Percentiles rank a stretch among this genome's conserved stretches.
These are phyloP conservation scores for Lepetodrilus schrolli DNA, from an alignment of 2,888 invertebrate genomes.

Conservation along the genomic window DNA sequence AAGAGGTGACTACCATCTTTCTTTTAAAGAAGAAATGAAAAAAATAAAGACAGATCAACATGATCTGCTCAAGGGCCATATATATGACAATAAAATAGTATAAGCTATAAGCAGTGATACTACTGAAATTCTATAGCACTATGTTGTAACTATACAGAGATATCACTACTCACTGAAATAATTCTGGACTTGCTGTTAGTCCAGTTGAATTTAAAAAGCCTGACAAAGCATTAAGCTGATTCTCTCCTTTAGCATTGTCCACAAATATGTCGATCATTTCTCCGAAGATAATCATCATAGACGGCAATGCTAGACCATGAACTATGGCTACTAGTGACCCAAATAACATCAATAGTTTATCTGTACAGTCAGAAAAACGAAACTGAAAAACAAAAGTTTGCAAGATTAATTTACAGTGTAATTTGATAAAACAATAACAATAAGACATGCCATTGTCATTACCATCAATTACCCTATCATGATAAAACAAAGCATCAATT, in stretches of 20 bases:
- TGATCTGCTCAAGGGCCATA: no score
- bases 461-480: no score
- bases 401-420: no score
- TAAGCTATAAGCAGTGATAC: no score
- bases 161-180: neutral
- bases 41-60: no score
- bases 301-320: conserved; percentile 70
- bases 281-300: conserved; percentile 74
- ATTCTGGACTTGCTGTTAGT: neutral
- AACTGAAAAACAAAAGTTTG: conserved; percentile 67
- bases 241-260: conserved; percentile 40
- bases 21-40: no score
- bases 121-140: no score
- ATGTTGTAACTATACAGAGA: neutral
- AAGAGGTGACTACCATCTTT: no score
- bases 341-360: conserved; percentile 68
- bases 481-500: no score
- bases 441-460: no score
- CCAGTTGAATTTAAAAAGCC: neutral
- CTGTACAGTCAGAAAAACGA: conserved; percentile 65
- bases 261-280: conserved; percentile 72
- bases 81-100: no score
- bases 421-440: no score
- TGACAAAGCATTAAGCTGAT: neutral
- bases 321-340: conserved; percentile 61